Base-by-base conservation (phyloP, 2,797 vertebrate species). In the Helarctos malayanus region DNA sequence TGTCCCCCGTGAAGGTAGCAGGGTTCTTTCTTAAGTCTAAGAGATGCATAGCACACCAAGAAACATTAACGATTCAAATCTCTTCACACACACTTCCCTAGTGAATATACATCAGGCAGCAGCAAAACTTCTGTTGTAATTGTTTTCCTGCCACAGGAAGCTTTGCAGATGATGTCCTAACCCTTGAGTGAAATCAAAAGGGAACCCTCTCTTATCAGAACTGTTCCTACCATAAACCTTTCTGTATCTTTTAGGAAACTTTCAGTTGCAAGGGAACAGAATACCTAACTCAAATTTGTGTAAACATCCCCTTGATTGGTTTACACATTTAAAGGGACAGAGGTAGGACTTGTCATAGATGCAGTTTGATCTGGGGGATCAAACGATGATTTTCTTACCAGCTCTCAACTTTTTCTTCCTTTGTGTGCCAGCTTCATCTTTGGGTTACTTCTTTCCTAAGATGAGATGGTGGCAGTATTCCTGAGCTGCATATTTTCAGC, bases 81-180 rank as follows among this genome's bases (percentile, higher is more conserved):
- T 59, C 75, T 95, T 35, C 13, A 45, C 19, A 32, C 12, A 47
- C 7, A 75, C 52, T 84, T 84, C 14, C 15, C 52, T 69, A 41
- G 49, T 12, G 69, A 54, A 61, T 29, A n/a, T 10, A 21, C 3
- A 21, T 4, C 41, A 86, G 75, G 32, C n/a, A 92, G 79, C 57
- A 49, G 56, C 18, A 63, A 61, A 76, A 89, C 45, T 15, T 97
- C 56, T 80, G 61, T 80, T 83, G 59, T 49, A 85, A 49, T 80
- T 79, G 27, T 90, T 94, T 91, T 88, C 92, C 73, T 84, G 71
- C 41, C 19, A 84, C n/a, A 93, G 93, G 41, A 91, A 97, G 45
- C 12, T 56, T 95, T 84, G 47, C 49, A 80, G 69, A 89, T 89
- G 79, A 78, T 76, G 21, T 57, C 68, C 13, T 61, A 83, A 97